phyloP scores from a whole-genome alignment of 37 sponge, comb jelly and placozoan species.

The Halichondria panicea region DNA sequence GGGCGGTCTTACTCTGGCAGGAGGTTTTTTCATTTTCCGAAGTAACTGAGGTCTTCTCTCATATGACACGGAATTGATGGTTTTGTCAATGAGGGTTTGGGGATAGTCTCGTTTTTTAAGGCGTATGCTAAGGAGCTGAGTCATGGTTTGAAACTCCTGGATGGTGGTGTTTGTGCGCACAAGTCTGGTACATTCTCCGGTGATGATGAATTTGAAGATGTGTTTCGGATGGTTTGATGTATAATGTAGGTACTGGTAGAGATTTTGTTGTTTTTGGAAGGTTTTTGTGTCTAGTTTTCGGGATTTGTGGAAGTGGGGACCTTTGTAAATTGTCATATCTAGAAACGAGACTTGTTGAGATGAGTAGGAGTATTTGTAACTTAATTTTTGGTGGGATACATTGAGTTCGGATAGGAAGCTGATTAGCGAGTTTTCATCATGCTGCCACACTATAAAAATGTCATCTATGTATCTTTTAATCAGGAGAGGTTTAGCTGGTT shows the following conservation, averaged over 20 bases:
- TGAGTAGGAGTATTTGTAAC: conserved; percentile 2
- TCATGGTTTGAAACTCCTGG: background rate
- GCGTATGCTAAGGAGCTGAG: background rate
- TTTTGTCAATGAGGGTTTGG: background rate
- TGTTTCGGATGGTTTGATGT: conserved; percentile 17
- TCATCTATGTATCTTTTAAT: conserved; percentile 45
- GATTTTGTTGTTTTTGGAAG: conserved; percentile 27
- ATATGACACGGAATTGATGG: background rate
- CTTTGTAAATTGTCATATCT: conserved; percentile 32
- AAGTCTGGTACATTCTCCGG: conserved; percentile 24
- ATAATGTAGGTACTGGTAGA: conserved; percentile 35
- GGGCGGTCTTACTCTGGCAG: background rate
- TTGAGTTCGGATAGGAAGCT: conserved; percentile 4
- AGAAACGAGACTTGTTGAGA: background rate
- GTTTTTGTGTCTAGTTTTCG: conserved; percentile 6
- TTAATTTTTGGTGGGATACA: conserved; percentile 3
- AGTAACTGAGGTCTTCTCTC: background rate
- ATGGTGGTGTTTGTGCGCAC: conserved; percentile 13
- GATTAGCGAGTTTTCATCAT: background rate
- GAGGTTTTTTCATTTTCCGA: background rate
- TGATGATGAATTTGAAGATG: conserved; percentile 1
- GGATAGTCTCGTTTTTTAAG: conserved; percentile 27
- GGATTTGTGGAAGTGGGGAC: background rate
- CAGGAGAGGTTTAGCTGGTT: conserved; percentile 15
- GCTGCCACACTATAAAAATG: conserved; percentile 46